Evolutionary conservation across 2,113 vertebrate species (phyloP), one percentile per base, ranked within the genome.

Genomic region (Nerophis lumbriciformis): DNA sequence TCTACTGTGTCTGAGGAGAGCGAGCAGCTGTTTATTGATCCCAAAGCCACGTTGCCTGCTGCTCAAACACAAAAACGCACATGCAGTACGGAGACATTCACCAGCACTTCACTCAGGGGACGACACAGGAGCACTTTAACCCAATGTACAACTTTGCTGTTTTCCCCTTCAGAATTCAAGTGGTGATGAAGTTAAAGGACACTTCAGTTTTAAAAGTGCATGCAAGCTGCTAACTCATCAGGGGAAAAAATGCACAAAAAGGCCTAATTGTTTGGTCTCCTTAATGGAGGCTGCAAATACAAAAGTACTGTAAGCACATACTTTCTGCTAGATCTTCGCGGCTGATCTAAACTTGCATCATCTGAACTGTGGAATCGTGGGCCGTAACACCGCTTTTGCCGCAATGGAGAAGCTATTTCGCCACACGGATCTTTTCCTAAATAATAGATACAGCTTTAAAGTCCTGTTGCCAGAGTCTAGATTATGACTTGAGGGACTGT

Each of bases 11-110:
- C 63, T 19, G 67, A 67, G 76, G 78, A 87, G 79, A 86, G 75
- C 75, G 7, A 39, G 59, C 16, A 78, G 66, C 36, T 81, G 69
- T 83, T 83, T 84, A 83, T 84, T 72, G 85, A 88, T 84, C 76
- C 75, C 54, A n/a, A 63, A 45, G 49, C 14, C 69, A 37, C 62
- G 70, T 58, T 10, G 49, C 11, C 12, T 15, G 45, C 48, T n/a
- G 42, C 39, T 42, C 38, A 1, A 45, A 61, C 42, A 39, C 9
- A n/a, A 8, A 51, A 36, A 52, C 16, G n/a, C 12, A 39, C 36
- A 69, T 39, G 14, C 75, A 38, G 38, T 19, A 36, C 12, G 55
- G n/a, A 59, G 12, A 52, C n/a, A 36, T 16, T 55, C 38, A 9
- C 14, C 15, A 5, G 15, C 54, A 55, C 48, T 7, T 28, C 35